A percentile compares a stretch with the other conserved stretches of the same genome.
Evolutionary conservation across 2,113 vertebrate genomes (phyloP).

Genomic region (Rhea pennata): DNA sequence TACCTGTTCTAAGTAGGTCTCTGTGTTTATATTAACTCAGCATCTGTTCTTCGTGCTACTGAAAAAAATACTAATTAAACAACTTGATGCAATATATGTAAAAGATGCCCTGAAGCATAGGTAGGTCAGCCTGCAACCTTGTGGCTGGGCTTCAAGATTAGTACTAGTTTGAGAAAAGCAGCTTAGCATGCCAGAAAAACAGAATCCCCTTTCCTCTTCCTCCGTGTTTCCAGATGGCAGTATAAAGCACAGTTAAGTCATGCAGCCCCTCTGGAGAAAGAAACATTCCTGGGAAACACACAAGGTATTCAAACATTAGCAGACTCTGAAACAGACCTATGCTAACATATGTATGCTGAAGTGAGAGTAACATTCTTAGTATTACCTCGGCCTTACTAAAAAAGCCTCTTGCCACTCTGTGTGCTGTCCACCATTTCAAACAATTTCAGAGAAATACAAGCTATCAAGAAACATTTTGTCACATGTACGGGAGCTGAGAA

Average conservation of each 20-base stretch:
- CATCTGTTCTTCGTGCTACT: background rate
- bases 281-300: background rate
- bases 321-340: background rate
- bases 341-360: background rate
- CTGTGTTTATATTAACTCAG: too few species aligned
- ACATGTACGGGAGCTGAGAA: background rate
- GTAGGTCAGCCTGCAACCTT: background rate
- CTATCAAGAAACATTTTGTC: background rate
- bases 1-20: background rate
- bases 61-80: too few species aligned
- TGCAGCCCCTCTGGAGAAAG: background rate
- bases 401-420: background rate
- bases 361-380: background rate
- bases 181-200: background rate
- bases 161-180: background rate
- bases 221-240: background rate
- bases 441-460: background rate
- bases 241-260: background rate
- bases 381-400: background rate
- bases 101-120: too few species aligned
- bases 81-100: too few species aligned
- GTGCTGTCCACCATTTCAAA: background rate
- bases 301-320: background rate
- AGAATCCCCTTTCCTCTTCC: background rate
- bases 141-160: background rate